phyloP scores from a whole-genome alignment of 1,140 invertebrate genomes.

The Diorhabda elongata region DNA sequence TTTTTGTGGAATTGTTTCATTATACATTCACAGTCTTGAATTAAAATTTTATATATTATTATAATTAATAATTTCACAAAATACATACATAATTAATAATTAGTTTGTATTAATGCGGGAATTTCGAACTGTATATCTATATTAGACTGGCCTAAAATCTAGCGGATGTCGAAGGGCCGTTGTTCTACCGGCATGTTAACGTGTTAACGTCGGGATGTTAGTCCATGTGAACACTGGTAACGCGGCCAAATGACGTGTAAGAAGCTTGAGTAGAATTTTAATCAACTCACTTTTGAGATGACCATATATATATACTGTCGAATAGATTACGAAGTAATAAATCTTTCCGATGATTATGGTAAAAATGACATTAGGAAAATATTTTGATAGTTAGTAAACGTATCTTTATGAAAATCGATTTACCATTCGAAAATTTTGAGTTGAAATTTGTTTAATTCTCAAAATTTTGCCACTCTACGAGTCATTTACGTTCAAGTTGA shows the following conservation, averaged over 20 bases:
- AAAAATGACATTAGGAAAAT: not conserved
- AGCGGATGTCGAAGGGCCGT: not conserved
- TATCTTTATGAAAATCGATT: no score
- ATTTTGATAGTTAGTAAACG: no score
- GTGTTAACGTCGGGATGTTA: constrained; percentile 15
- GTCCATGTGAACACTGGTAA: constrained; percentile 17
- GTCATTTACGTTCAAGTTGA: no score
- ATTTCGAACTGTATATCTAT: not conserved
- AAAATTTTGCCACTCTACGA: no score
- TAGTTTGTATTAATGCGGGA: not conserved
- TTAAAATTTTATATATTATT: no score
- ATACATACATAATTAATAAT: no score
- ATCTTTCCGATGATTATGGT: not conserved
- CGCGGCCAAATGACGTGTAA: constrained; percentile 23
- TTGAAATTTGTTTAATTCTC: no score
- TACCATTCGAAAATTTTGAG: no score
- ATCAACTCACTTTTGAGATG: constrained; percentile 11
- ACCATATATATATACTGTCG: constrained; percentile 5
- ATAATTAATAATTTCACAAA: no score
- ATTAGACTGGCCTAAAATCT: not conserved
- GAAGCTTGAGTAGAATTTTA: constrained; percentile 21
- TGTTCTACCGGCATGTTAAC: constrained; percentile 8
- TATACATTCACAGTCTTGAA: no score
- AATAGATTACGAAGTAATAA: not conserved
- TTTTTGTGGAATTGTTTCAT: no score